Conservation (phyloP, 1,140 invertebrate species). For the Centruroides sculpturatus region DNA sequence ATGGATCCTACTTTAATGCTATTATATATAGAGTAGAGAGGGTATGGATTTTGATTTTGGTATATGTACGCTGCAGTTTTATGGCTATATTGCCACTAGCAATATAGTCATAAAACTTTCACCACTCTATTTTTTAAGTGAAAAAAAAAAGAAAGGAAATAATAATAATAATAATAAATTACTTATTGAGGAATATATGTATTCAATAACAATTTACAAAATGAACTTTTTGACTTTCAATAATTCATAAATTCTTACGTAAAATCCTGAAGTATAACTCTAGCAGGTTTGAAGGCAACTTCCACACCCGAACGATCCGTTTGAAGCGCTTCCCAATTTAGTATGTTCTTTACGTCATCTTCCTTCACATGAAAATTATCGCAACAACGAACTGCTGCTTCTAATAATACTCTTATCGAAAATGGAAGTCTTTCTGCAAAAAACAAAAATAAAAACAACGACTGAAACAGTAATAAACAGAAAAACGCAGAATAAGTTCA, state of each 20-base stretch:
- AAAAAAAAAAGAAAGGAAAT: not conserved
- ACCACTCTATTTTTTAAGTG: too few relatives aligned
- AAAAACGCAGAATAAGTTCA: too few relatives aligned
- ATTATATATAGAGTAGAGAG: too few relatives aligned
- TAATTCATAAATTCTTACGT: conserved; percentile 2
- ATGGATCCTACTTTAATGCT: too few relatives aligned
- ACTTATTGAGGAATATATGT: not conserved
- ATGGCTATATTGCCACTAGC: too few relatives aligned
- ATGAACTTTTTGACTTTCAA: not conserved
- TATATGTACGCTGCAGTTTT: too few relatives aligned
- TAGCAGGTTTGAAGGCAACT: conserved; percentile 85
- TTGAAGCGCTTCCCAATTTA: conserved; percentile 78
- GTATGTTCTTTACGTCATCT: conserved; percentile 74
- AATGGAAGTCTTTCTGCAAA: conserved; percentile 51
- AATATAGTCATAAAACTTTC: too few relatives aligned
- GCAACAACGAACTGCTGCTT: conserved; percentile 90
- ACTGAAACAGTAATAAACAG: too few relatives aligned
- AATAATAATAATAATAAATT: not conserved
- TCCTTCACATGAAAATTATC: conserved; percentile 79
- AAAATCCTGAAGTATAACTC: conserved; percentile 78
- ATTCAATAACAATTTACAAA: not conserved
- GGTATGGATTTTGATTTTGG: too few relatives aligned
- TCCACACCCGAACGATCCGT: conserved; percentile 53
- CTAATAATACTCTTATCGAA: conserved; percentile 81
- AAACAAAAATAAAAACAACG: not conserved